Percentiles rank a stretch among this genome's conserved stretches.
Conservation (phyloP, 37 sponge, comb jelly and placozoan species). For the Axinella damicornis region DNA sequence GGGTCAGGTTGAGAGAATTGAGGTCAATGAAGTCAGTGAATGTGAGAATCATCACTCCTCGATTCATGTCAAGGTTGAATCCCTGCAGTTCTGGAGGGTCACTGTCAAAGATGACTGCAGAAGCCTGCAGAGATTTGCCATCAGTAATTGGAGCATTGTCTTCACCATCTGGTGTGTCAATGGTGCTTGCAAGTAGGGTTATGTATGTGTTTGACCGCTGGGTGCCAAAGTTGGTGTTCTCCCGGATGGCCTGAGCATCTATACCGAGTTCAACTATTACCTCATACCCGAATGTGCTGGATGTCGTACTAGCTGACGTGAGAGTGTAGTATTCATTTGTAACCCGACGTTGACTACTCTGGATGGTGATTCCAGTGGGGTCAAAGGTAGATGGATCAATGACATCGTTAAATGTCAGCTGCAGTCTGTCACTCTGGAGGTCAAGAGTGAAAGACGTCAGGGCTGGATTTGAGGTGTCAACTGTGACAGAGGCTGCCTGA, state of each 20-base stretch:
- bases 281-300: conserved; percentile 52
- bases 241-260: conserved; percentile 72
- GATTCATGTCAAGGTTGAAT: conserved; percentile 79
- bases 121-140: conserved; percentile 80
- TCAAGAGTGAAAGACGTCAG: conserved; percentile 73
- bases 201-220: conserved; percentile 55
- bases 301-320: conserved; percentile 69
- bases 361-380: conserved; percentile 85
- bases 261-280: conserved; percentile 52
- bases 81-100: conserved; percentile 47
- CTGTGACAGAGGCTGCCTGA: conserved; percentile 36
- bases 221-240: conserved; percentile 72
- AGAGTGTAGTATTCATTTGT: conserved; percentile 68
- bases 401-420: conserved; percentile 86
- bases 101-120: conserved; percentile 61
- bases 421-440: conserved; percentile 50
- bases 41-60: conserved; percentile 60
- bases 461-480: conserved; percentile 67
- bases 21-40: conserved; percentile 80
- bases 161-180: conserved; percentile 69
- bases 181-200: conserved; percentile 81
- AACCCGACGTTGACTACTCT: conserved; percentile 41
- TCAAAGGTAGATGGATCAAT: conserved; percentile 78
- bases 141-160: conserved; percentile 85
- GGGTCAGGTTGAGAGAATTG: conserved; percentile 49